Base-by-base conservation (phyloP, 37 sponge, comb jelly and placozoan species). In the Eunapius fragilis region DNA sequence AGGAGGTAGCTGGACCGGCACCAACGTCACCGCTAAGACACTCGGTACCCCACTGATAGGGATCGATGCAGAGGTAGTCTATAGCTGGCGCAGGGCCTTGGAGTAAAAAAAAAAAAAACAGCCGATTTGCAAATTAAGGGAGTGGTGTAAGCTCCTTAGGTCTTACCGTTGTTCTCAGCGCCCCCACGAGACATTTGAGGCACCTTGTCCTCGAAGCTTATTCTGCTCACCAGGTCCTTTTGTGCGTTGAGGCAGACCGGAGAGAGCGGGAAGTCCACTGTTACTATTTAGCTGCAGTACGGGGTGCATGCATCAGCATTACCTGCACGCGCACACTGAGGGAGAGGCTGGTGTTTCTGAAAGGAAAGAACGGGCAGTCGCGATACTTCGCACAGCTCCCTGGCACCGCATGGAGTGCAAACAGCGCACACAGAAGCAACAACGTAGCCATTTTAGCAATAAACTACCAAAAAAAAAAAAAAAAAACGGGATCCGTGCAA, bases 21-120 rank as follows among this genome's bases (percentile, higher is more conserved):
- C 22, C 49, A 19, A 89, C 90, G 73, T 85, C 86, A 12, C 90
- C 90, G 74, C 86, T 80, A 0, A 89, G 70, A 74, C 90, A 89
- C 76, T 89, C 90, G 13, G 90, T 89, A 25, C 93, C 90, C 86
- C 89, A 92, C 72, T 92, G 90, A 83, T 92, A 92, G 6, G 90
- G 91, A 17, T 92, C 89, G 67, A 92, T 92, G 45, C 86, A 86
- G 12, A 92, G 89, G 12, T 82, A 48, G 26, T 35, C 23, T 13
- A 92, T 92, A 34, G 89, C 93, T 36, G 93, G 93, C 26, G 93
- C 93, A 37, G 90, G 90, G 28, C 90, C 90, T 86, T 67, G 49
- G 31, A 41, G 25, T 17, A 38, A 35, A 82, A 31, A 32, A 9
- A 6, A 41, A 9, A 41, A 41, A 9, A 9, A 41, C 6, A 41